phyloP scores from a whole-genome alignment of 23 tunicate genomes.

The Clavelina lepadiformis region DNA sequence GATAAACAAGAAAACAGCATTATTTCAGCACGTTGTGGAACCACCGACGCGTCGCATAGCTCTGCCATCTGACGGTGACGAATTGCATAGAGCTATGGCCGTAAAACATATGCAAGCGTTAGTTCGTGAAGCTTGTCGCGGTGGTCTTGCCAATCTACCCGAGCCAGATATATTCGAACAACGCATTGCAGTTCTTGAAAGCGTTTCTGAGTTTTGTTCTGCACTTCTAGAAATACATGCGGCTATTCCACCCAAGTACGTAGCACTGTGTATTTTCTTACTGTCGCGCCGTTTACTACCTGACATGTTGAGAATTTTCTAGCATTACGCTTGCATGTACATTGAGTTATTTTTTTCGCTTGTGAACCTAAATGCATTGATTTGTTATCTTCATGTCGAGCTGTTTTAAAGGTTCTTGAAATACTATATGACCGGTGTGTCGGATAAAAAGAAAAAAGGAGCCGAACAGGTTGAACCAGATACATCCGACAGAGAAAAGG shows the following conservation, averaged over 20 bases:
- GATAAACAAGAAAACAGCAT: constrained; percentile 20
- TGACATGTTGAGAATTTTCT: neutral
- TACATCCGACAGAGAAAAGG: constrained; percentile 31
- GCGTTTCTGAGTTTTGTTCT: constrained; percentile 27
- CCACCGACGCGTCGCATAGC: constrained; percentile 32
- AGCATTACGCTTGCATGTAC: neutral
- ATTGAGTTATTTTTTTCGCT: neutral
- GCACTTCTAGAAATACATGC: constrained; percentile 34
- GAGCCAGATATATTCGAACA: constrained; percentile 51
- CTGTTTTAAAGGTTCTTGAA: constrained; percentile 20
- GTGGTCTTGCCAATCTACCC: constrained; percentile 20
- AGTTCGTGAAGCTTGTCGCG: constrained; percentile 40
- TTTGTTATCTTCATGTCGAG: neutral
- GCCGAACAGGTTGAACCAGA: neutral
- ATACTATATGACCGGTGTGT: constrained; percentile 51
- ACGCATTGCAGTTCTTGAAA: constrained; percentile 35
- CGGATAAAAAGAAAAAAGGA: constrained; percentile 35
- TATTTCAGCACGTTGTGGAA: constrained; percentile 10
- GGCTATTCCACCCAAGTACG: constrained; percentile 41
- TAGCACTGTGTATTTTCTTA: neutral
- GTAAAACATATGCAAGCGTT: constrained; percentile 27
- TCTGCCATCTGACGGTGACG: constrained; percentile 41
- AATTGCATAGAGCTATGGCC: constrained; percentile 16
- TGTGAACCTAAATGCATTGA: neutral
- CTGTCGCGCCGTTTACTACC: neutral